These are phyloP conservation scores for Macrocentrus cingulum DNA, from an alignment of 1,140 invertebrate species.

Conservation along the genomic window DNA sequence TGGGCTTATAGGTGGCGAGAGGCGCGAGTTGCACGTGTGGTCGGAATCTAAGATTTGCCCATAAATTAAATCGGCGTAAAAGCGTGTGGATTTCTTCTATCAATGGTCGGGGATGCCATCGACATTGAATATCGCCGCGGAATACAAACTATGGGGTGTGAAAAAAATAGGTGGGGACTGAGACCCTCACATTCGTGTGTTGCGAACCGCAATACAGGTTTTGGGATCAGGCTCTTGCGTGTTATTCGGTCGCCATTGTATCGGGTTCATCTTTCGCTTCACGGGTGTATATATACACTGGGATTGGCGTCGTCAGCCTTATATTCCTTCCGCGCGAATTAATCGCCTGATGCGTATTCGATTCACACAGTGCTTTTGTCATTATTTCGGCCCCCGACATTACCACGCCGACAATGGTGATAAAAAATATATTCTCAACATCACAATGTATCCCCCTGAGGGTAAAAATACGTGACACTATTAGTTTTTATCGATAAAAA, in stretches of 20 bases:
- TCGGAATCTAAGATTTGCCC: no score
- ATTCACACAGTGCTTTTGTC: not conserved
- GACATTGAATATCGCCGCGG: no score
- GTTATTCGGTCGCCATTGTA: conserved; percentile 31
- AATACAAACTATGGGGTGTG: conserved; percentile 10
- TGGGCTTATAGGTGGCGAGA: no score
- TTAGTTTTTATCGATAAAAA: no score
- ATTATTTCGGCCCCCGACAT: not conserved
- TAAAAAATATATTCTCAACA: no score
- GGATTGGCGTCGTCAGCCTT: not conserved
- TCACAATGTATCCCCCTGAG: no score
- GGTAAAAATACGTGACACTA: no score
- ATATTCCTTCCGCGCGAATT: conserved; percentile 12
- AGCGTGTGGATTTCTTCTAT: not conserved
- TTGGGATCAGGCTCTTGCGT: conserved; percentile 26
- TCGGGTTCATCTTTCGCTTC: conserved; percentile 29
- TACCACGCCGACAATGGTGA: no score
- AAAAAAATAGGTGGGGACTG: conserved; percentile 11
- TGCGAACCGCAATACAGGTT: conserved; percentile 34
- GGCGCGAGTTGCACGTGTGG: no score
- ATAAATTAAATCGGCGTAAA: conserved; percentile 26
- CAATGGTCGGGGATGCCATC: no score
- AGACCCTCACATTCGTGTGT: conserved; percentile 24
- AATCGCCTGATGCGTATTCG: conserved; percentile 6
- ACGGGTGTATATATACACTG: conserved; percentile 21